Percentiles rank a stretch among this genome's conserved stretches.
Evolutionary conservation across 2,797 vertebrate genomes (phyloP).

Genomic region (Pogoniulus pusillus): DNA sequence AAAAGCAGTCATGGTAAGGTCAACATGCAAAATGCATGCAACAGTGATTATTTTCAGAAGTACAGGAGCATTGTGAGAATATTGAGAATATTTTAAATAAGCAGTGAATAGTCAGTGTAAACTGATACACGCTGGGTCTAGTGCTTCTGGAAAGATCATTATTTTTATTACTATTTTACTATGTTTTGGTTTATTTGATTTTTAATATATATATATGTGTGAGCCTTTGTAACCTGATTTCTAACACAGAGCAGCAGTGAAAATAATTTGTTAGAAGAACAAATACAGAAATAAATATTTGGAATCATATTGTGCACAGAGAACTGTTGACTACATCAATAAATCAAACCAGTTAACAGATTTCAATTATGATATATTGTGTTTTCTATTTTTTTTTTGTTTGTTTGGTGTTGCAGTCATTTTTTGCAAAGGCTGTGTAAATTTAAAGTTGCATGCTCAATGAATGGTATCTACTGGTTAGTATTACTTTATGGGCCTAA

Average conservation of each 20-base stretch:
- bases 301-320: not conserved
- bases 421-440: not conserved
- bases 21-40: constrained; percentile 49
- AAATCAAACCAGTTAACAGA: not conserved
- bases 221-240: not conserved
- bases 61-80: not conserved
- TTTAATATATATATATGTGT: not conserved
- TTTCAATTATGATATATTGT: not conserved
- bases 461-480: not conserved
- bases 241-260: not conserved
- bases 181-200: not conserved
- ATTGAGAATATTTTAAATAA: constrained; percentile 22
- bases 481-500: not conserved
- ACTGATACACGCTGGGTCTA: not conserved
- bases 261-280: not conserved
- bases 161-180: not conserved
- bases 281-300: not conserved
- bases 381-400: rapidly evolving
- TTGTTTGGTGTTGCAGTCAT: not conserved
- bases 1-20: constrained; percentile 64
- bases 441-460: not conserved
- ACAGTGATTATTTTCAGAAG: constrained; percentile 59
- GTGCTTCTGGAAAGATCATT: not conserved
- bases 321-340: not conserved
- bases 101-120: not conserved